A percentile compares a stretch with the other conserved stretches of the same genome.
Evolutionary conservation across 2,797 vertebrate species (phyloP).

Genomic region (Luscinia megarhynchos): DNA sequence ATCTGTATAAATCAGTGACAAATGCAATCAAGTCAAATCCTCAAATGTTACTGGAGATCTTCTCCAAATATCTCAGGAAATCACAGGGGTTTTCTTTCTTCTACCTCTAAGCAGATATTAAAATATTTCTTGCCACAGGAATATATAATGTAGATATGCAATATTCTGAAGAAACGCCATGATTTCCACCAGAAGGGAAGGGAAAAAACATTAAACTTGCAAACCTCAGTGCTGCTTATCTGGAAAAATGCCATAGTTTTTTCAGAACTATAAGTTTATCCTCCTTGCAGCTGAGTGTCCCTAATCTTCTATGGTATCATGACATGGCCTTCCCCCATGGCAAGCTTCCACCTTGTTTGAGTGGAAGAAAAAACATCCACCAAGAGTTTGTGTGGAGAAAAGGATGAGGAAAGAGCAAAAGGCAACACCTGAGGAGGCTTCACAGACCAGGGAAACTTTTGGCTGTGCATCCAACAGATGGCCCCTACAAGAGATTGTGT

Average conservation of each 20-base stretch:
- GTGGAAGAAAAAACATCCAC: neutral
- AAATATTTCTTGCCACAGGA: neutral
- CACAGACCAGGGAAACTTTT: neutral
- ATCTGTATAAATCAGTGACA: neutral
- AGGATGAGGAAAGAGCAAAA: neutral
- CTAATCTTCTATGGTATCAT: neutral
- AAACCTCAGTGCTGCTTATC: neutral
- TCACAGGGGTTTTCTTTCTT: neutral
- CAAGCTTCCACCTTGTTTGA: neutral
- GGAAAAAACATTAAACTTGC: neutral
- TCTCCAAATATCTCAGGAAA: neutral
- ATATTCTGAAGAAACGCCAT: neutral
- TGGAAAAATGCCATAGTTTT: neutral
- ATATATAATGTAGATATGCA: too few species aligned
- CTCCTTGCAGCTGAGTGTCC: neutral
- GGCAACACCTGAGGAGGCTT: neutral
- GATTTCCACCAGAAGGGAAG: neutral
- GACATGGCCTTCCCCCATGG: neutral
- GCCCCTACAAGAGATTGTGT: neutral
- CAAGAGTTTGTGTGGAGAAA: neutral
- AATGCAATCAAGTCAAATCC: neutral
- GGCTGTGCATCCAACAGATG: neutral
- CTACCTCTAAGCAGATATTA: neutral
- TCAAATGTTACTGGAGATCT: neutral
- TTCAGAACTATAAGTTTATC: neutral